Conservation (phyloP, 2,888 invertebrate species). For the Amiota mariae region DNA sequence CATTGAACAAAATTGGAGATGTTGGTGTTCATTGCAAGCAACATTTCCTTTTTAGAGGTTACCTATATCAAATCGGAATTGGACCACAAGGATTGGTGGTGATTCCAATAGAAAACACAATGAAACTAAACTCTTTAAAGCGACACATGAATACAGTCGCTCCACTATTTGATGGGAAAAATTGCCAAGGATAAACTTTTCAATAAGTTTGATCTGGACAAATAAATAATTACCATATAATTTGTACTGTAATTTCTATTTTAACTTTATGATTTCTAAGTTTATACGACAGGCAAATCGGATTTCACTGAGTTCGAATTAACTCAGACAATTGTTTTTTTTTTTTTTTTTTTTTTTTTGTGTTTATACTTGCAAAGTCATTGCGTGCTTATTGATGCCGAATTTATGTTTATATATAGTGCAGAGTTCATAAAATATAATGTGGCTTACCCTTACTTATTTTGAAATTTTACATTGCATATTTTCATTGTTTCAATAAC, state of each 20-base stretch:
- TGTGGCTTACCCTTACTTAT: too few species aligned
- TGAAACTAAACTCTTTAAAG: conserved; percentile 95
- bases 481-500: too few species aligned
- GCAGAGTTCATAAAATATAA: too few species aligned
- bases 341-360: too few species aligned
- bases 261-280: neutral
- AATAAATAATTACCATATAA: conserved; percentile 45
- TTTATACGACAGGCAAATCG: too few species aligned
- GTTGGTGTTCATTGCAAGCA: conserved; percentile 99
- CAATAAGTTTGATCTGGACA: conserved; percentile 78
- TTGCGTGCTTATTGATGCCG: too few species aligned
- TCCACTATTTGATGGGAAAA: conserved; percentile 98
- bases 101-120: conserved; percentile 94
- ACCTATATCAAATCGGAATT: conserved; percentile 98
- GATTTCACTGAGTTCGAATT: too few species aligned
- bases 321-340: too few species aligned
- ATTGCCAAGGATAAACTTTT: conserved; percentile 96
- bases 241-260: neutral
- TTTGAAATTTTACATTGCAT: too few species aligned
- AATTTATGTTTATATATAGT: too few species aligned
- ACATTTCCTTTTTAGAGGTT: conserved; percentile 92
- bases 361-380: too few species aligned
- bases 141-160: conserved; percentile 97
- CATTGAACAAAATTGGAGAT: conserved; percentile 99
- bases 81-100: conserved; percentile 89